A percentile compares a stretch with the other conserved stretches of the same genome.
phyloP scores from a whole-genome alignment of 2,113 vertebrate species.

The Megaceryle maxima region DNA sequence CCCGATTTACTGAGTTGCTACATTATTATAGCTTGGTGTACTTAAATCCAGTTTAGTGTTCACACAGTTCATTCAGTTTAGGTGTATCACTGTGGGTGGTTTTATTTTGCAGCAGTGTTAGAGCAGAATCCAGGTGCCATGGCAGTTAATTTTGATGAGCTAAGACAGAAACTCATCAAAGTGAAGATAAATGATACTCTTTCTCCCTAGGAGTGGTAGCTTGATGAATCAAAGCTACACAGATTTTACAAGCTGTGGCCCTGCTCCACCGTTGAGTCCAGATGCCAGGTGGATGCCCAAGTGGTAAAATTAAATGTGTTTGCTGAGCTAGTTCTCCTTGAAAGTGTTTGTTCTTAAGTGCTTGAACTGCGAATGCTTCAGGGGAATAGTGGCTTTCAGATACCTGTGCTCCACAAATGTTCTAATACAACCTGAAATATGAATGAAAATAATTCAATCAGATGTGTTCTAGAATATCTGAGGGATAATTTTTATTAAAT shows the following conservation, averaged over 20 bases:
- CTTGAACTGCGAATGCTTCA: neutral
- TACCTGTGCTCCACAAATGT: neutral
- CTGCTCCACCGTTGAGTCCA: neutral
- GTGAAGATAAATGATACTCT: neutral
- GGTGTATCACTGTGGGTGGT: neutral
- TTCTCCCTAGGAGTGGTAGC: neutral
- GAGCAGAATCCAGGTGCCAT: neutral
- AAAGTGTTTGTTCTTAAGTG: neutral
- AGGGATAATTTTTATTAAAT: neutral
- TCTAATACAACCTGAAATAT: neutral
- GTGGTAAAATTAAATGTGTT: constrained; percentile 1
- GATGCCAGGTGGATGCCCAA: neutral
- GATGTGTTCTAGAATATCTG: neutral
- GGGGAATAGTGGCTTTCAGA: neutral
- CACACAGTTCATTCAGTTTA: neutral
- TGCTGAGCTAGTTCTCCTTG: neutral
- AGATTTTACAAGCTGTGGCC: neutral
- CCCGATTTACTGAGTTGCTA: neutral
- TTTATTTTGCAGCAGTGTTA: neutral
- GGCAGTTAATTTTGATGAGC: neutral
- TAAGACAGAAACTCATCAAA: constrained; percentile 13
- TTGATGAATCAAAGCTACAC: neutral
- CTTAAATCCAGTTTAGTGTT: neutral
- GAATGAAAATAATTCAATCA: neutral
- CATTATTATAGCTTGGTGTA: neutral